phyloP scores from a whole-genome alignment of 2,113 vertebrate species.

The Pseudolaguvia tuberculata region DNA sequence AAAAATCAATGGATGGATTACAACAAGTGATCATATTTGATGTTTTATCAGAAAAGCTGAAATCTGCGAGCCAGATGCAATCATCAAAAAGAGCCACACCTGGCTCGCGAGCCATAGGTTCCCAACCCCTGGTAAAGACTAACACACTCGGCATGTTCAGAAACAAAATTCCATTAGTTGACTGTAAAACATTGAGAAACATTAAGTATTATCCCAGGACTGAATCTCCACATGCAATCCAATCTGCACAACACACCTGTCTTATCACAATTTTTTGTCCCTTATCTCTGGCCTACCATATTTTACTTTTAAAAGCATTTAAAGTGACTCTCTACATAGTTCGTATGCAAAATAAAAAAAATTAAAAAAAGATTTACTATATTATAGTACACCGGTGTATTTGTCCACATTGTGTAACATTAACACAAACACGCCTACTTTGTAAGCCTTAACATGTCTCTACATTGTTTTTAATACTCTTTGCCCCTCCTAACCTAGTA shows the following conservation, averaged over 20 bases:
- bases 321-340: not conserved
- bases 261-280: not conserved
- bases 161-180: too few relatives aligned
- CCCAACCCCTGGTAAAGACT: too few relatives aligned
- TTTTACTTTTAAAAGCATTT: too few relatives aligned
- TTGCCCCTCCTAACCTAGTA: not conserved
- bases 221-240: not conserved
- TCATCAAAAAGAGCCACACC: too few relatives aligned
- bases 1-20: too few relatives aligned
- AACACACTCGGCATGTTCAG: too few relatives aligned
- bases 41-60: too few relatives aligned
- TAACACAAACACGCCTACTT: not conserved
- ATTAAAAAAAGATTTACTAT: not conserved
- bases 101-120: too few relatives aligned
- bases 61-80: too few relatives aligned
- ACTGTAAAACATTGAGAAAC: not conserved
- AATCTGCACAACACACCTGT: not conserved
- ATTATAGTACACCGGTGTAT: not conserved
- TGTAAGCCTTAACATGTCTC: constrained; percentile 36
- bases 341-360: too few relatives aligned
- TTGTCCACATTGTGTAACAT: constrained; percentile 10
- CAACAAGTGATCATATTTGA: too few relatives aligned
- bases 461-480: constrained; percentile 27
- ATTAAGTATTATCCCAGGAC: not conserved
- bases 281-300: not conserved